phyloP scores from a whole-genome alignment of 1,140 invertebrate species.

The Papilio xuthus region DNA sequence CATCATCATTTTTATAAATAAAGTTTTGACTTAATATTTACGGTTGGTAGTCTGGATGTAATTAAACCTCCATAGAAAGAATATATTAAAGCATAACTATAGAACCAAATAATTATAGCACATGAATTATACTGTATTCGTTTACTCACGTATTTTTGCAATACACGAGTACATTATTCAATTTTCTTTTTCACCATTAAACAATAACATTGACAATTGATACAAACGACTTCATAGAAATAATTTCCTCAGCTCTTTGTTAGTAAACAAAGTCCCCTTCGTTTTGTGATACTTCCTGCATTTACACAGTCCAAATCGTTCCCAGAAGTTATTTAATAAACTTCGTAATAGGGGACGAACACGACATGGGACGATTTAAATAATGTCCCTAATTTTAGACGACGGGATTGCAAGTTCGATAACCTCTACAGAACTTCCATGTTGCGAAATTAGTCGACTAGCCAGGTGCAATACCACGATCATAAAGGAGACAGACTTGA shows the following conservation, averaged over 20 bases:
- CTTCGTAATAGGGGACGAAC: conserved; percentile 42
- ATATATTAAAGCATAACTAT: no score
- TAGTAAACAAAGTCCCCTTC: background rate
- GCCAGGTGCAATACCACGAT: no score
- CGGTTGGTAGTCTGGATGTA: no score
- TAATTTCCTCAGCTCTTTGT: background rate
- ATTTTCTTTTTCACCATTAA: no score
- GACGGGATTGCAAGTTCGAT: conserved; percentile 8
- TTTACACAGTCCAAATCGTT: conserved; percentile 34
- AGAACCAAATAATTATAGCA: no score
- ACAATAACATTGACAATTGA: background rate
- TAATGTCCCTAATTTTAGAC: conserved; percentile 42
- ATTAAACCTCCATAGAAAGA: no score
- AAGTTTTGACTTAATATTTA: no score
- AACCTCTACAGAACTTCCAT: background rate
- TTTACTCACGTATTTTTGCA: no score
- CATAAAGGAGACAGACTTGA: no score
- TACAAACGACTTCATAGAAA: background rate
- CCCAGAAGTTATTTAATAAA: conserved; percentile 42
- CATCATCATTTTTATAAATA: no score
- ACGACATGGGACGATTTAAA: conserved; percentile 44
- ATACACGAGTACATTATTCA: no score
- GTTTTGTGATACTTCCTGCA: conserved; percentile 28
- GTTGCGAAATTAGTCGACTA: background rate
- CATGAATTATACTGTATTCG: no score